Percentiles rank a stretch among this genome's conserved stretches.
phyloP scores from a whole-genome alignment of 2,113 vertebrate species.

The Calonectris borealis region DNA sequence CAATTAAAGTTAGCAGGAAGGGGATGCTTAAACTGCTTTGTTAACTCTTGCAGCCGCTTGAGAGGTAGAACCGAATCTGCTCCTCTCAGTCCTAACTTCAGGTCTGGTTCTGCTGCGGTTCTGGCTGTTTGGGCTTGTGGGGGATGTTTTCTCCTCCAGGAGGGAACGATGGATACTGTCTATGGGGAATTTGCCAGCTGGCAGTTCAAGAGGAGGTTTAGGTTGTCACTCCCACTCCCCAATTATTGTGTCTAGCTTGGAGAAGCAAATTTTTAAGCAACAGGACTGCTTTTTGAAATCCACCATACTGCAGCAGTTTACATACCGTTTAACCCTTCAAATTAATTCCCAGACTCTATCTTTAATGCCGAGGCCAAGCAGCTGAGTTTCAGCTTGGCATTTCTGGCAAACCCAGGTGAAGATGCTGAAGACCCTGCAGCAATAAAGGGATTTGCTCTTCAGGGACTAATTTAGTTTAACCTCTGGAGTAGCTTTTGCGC shows the following conservation, averaged over 20 bases:
- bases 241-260: background rate
- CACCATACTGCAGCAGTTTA: background rate
- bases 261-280: background rate
- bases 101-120: background rate
- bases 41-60: background rate
- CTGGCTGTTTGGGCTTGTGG: background rate
- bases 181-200: background rate
- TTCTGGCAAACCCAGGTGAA: background rate
- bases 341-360: background rate
- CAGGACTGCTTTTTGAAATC: slow-evolving; percentile 10
- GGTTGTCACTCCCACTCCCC: background rate
- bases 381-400: background rate
- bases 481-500: background rate
- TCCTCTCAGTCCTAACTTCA: background rate
- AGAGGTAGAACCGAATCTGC: background rate
- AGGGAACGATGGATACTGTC: background rate
- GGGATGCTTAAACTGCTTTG: background rate
- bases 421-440: background rate
- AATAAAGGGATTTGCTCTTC: background rate
- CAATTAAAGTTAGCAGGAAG: background rate
- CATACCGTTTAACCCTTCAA: background rate
- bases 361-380: background rate
- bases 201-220: background rate
- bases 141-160: background rate
- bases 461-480: background rate